A percentile compares a stretch with the other conserved stretches of the same genome.
Evolutionary conservation across 2,797 vertebrate genomes (phyloP).

Genomic region (Chelon labrosus): DNA sequence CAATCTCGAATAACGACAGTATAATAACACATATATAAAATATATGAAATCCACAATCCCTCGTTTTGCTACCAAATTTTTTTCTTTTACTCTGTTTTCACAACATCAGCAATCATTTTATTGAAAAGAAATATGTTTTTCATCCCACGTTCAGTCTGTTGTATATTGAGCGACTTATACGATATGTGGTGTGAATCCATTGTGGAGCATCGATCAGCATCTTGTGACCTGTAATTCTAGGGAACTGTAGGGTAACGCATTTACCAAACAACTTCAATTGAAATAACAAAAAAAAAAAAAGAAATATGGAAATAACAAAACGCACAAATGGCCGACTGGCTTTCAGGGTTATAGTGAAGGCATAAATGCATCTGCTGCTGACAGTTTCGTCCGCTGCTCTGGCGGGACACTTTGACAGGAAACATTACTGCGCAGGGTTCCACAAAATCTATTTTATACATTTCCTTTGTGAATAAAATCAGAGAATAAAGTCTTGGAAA

Average conservation of each 20-base stretch:
- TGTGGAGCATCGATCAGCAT: conserved; percentile 9
- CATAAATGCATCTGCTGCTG: conserved; percentile 2
- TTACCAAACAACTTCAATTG: not conserved
- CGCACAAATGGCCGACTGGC: not conserved
- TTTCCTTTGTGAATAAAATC: conserved; percentile 37
- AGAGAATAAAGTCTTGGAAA: conserved; percentile 17
- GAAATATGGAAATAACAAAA: not conserved
- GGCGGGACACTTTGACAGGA: conserved; percentile 7
- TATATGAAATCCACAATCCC: not conserved
- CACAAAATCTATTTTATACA: conserved; percentile 16
- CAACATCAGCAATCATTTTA: not conserved
- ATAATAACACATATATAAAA: not conserved
- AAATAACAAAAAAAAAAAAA: conserved; percentile 5
- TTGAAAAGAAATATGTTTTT: not conserved
- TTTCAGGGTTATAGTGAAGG: not conserved
- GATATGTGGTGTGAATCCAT: not conserved
- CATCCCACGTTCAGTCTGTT: not conserved
- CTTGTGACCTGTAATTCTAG: not conserved
- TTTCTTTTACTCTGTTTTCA: not conserved
- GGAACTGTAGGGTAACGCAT: too few relatives aligned
- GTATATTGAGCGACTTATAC: conserved; percentile 1
- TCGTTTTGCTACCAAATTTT: not conserved
- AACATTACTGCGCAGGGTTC: not conserved
- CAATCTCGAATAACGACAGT: not conserved
- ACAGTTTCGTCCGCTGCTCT: not conserved